Conservation (phyloP, 2,888 invertebrate genomes). For the Mimas tiliae region DNA sequence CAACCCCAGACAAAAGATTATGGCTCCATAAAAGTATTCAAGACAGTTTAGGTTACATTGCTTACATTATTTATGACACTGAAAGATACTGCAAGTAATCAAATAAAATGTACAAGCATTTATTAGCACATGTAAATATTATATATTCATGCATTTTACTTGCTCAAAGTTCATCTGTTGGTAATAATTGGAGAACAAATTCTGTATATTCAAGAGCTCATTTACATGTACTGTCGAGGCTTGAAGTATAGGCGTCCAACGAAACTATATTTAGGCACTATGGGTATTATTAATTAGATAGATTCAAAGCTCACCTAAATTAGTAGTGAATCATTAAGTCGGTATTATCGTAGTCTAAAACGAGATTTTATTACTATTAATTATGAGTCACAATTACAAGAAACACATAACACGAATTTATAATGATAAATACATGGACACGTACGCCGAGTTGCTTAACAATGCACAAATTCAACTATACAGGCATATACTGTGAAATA, state of each 20-base stretch:
- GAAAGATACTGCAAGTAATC: too few species aligned
- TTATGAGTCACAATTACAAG: constrained; percentile 2
- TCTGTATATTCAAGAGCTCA: not conserved
- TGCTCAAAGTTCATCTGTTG: too few species aligned
- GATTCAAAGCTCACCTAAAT: not conserved
- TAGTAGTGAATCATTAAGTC: not conserved
- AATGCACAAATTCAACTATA: not conserved
- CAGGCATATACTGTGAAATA: not conserved
- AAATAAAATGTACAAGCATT: too few species aligned
- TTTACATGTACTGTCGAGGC: not conserved
- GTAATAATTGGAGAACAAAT: too few species aligned
- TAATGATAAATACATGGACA: not conserved
- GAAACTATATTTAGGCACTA: not conserved
- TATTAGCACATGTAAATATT: too few species aligned
- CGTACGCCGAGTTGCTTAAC: not conserved
- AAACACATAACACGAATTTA: not conserved
- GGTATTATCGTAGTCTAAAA: not conserved
- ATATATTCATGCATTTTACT: too few species aligned
- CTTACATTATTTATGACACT: too few species aligned
- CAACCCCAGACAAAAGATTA: too few species aligned
- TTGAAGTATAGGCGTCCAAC: too few species aligned
- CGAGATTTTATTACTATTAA: not conserved
- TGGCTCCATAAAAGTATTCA: too few species aligned
- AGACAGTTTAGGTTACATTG: too few species aligned
- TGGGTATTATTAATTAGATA: not conserved